Evolutionary conservation across 1,140 invertebrate species (phyloP).

Genomic region (Heliconius himera): DNA sequence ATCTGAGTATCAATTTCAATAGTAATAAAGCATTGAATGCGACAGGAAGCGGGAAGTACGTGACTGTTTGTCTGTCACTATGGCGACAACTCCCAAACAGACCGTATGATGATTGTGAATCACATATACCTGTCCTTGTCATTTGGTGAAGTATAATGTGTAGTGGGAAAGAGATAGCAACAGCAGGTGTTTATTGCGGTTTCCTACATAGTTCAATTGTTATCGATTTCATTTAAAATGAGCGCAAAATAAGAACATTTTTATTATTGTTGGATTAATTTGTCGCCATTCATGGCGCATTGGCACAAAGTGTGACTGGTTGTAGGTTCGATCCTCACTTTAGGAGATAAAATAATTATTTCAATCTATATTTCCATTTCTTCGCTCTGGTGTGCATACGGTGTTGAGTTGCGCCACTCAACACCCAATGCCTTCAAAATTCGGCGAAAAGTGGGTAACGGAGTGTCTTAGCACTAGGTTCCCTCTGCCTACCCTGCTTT

Average conservation of each 20-base stretch:
- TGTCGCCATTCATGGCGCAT: no score
- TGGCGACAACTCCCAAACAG: conserved; percentile 36
- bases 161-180: conserved; percentile 6
- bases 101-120: conserved; percentile 21
- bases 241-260: not conserved
- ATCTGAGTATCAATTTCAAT: not conserved
- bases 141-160: not conserved
- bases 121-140: conserved; percentile 15
- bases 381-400: no score
- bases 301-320: no score
- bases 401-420: no score
- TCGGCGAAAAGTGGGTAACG: no score
- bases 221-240: conserved; percentile 15
- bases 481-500: no score
- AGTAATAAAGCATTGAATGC: conserved; percentile 29
- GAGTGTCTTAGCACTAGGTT: no score
- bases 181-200: not conserved
- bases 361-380: no score
- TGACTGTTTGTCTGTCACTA: conserved; percentile 42
- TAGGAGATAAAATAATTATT: no score
- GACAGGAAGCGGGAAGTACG: conserved; percentile 45
- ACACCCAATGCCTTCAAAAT: no score
- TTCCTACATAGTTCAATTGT: conserved; percentile 5
- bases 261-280: not conserved
- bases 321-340: no score